Conservation (phyloP, 1,140 invertebrate species). For the Drosophila arizonae region DNA sequence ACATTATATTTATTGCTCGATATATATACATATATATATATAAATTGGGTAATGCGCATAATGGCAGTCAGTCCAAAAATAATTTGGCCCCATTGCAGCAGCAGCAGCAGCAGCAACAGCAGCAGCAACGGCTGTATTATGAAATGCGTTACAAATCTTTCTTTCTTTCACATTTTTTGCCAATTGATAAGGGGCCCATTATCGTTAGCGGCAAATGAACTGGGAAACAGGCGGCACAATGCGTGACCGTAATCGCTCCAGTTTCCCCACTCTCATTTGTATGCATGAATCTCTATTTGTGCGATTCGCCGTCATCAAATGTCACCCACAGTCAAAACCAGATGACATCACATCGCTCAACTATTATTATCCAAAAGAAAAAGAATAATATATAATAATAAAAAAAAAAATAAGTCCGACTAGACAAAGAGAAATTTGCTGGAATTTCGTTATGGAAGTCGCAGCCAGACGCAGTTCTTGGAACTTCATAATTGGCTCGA, state of each 20-base stretch:
- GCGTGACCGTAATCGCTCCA: constrained; percentile 17
- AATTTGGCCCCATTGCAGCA: constrained; percentile 31
- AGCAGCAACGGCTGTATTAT: constrained; percentile 31
- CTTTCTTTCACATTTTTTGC: constrained; percentile 18
- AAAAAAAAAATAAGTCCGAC: not conserved
- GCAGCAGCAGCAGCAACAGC: constrained; percentile 1
- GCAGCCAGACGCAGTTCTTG: constrained; percentile 51
- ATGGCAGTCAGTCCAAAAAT: constrained; percentile 12
- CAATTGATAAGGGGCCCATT: constrained; percentile 26
- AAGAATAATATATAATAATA: too few species aligned
- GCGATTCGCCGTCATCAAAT: constrained; percentile 21
- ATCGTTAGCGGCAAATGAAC: constrained; percentile 19
- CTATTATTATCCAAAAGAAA: not conserved
- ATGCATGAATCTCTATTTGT: constrained; percentile 19
- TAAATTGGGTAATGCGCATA: constrained; percentile 40
- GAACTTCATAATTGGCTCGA: constrained; percentile 70
- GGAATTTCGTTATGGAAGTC: constrained; percentile 7
- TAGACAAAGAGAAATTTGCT: constrained; percentile 31
- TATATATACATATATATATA: constrained; percentile 8
- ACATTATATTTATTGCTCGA: constrained; percentile 43
- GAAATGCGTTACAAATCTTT: constrained; percentile 69
- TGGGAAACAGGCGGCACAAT: constrained; percentile 17
- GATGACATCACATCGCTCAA: constrained; percentile 43
- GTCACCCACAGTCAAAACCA: constrained; percentile 13
- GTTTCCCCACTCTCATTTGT: constrained; percentile 3